Conservation (phyloP, 2,113 vertebrate species). For the Ardeotis arabs region DNA sequence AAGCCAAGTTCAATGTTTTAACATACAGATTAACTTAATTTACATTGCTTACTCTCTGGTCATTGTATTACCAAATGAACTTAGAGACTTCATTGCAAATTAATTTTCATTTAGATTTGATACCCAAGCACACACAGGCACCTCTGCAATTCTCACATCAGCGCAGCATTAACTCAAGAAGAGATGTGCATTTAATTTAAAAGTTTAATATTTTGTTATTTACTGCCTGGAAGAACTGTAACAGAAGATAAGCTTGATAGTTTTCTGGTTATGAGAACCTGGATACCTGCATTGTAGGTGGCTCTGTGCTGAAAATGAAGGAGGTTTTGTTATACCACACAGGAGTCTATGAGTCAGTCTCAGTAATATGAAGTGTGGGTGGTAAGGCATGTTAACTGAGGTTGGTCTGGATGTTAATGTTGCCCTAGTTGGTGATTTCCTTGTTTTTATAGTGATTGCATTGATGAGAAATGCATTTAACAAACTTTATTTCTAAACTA, state of each 20-base stretch:
- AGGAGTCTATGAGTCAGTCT: background rate
- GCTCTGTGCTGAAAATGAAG: slow-evolving; percentile 10
- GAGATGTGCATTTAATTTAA: background rate
- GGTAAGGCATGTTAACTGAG: slow-evolving; percentile 16
- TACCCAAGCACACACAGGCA: background rate
- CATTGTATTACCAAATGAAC: background rate
- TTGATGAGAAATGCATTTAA: slow-evolving; percentile 66
- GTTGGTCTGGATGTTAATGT: slow-evolving; percentile 17
- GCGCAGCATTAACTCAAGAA: fast-evolving
- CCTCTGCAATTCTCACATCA: background rate
- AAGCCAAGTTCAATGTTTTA: background rate
- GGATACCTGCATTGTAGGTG: background rate
- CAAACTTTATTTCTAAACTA: background rate
- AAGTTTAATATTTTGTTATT: background rate
- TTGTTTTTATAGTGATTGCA: slow-evolving; percentile 32
- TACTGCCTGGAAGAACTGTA: background rate
- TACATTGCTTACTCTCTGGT: background rate
- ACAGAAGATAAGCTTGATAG: background rate
- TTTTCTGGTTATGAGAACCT: background rate
- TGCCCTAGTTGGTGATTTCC: slow-evolving; percentile 6
- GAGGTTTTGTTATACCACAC: background rate
- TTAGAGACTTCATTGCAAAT: background rate
- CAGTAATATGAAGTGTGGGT: background rate
- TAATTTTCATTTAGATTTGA: background rate
- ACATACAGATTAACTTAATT: background rate